A percentile compares a stretch with the other conserved stretches of the same genome.
phyloP scores from a whole-genome alignment of 2,888 invertebrate genomes.

The Conchocele bisecta region DNA sequence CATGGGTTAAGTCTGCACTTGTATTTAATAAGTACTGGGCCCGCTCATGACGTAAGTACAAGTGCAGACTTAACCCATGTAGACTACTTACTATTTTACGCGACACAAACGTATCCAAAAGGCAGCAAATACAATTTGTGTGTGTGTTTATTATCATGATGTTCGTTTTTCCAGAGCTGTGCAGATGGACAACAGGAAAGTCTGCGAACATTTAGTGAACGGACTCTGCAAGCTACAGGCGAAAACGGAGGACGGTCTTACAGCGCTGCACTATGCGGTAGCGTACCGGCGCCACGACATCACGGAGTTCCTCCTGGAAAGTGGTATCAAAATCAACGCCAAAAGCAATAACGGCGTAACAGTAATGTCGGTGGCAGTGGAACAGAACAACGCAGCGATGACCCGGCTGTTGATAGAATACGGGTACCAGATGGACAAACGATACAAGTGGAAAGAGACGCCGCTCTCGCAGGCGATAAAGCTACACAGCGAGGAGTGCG shows the following conservation, averaged over 20 bases:
- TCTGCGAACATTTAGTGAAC: constrained; percentile 75
- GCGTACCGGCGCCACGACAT: constrained; percentile 76
- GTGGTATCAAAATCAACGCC: constrained; percentile 69
- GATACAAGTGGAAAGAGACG: constrained; percentile 76
- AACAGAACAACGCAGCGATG: constrained; percentile 76
- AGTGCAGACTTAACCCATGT: no score
- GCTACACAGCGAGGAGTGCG: constrained; percentile 75
- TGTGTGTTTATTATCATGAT: not conserved
- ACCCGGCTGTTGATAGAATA: constrained; percentile 71
- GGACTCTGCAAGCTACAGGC: constrained; percentile 76
- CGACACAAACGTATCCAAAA: no score
- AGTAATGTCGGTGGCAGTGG: constrained; percentile 78
- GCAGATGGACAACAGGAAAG: constrained; percentile 73
- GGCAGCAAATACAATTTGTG: no score
- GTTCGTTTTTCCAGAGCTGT: constrained; percentile 70
- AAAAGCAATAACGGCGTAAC: constrained; percentile 75
- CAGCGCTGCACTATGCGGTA: constrained; percentile 77
- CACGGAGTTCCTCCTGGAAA: constrained; percentile 71
- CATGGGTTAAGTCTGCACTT: no score
- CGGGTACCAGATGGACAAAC: constrained; percentile 76
- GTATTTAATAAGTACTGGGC: no score
- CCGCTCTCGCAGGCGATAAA: constrained; percentile 78
- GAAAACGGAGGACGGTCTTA: constrained; percentile 73
- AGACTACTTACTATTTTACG: no score
- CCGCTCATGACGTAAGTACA: no score